Conservation (phyloP, 2,113 vertebrate genomes). For the Calyptomena viridis region DNA sequence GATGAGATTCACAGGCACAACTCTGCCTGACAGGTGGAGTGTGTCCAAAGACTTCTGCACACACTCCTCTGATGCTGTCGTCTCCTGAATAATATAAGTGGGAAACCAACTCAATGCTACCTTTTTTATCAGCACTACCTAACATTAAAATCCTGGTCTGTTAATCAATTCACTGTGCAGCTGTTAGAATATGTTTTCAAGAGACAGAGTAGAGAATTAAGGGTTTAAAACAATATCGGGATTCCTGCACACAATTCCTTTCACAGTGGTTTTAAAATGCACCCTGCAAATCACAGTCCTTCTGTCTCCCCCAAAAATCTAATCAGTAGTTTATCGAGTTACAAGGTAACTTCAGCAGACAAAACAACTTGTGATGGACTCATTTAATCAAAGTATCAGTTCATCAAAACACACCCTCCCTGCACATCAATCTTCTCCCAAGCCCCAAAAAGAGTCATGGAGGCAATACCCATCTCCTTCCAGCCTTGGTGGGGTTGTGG, state of each 20-base stretch:
- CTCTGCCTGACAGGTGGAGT: not conserved
- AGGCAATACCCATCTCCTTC: not conserved
- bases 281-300: not conserved
- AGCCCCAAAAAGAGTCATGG: not conserved
- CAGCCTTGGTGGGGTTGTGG: not conserved
- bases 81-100: not conserved
- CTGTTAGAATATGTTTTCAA: not conserved
- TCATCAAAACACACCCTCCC: not conserved
- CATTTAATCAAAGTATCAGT: not conserved
- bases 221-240: not conserved
- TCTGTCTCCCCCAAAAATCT: not conserved
- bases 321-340: not conserved
- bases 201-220: not conserved
- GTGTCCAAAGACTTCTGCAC: not conserved
- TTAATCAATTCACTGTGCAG: not conserved
- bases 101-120: not conserved
- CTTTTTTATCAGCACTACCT: not conserved
- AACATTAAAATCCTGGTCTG: not conserved
- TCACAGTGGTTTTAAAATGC: not conserved
- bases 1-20: not conserved
- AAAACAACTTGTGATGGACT: not conserved
- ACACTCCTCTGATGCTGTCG: fast-evolving
- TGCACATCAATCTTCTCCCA: not conserved
- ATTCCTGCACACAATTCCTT: not conserved
- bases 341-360: not conserved